Base-by-base conservation (phyloP, 2,797 vertebrate genomes). In the Rachycentron canadum region DNA sequence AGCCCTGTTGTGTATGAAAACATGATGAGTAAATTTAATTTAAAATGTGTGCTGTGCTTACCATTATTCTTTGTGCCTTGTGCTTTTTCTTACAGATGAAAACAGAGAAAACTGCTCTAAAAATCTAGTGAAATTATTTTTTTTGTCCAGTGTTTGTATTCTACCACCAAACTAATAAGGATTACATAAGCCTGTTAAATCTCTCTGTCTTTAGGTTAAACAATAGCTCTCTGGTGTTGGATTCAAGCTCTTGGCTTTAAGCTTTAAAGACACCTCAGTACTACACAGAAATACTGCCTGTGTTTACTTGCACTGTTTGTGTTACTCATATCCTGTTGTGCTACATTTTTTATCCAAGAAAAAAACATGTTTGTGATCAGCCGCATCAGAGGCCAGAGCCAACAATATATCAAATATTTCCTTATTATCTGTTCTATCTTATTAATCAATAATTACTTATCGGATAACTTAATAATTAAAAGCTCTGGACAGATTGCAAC, bases 301-400 rank as follows among this genome's bases (percentile, higher is more conserved):
- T 79, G 62, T 62, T 59, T 76, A 68, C 70, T 69, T 68, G 30
- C 68, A 68, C 40, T 59, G 70, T 72, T 64, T 43, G 14, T 72
- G 58, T 49, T 81, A 36, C 78, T 82, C 75, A 76, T 61, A 81
- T 81, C 84, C 87, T 87, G 78, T 82, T 79, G 69, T 78, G 75
- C 79, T 41, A 40, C 71, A 81, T 88, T 83, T 83, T 78, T 34
- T 73, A 73, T 68, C 25, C 21, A 28, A 61, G 67, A 21, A 53
- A 55, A n/a, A 14, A 70, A 76, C 71, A 68, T 14, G 21, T 21
- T 67, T 75, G 52, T 7, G 59, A 69, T 69, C 64, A 83, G 50
- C 57, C 23, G 72, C 52, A 28, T 64, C 4, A 3, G 40, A 49
- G 25, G 19, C 32, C 66, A 45, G 30, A 3, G 9, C 28, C 2